A percentile compares a stretch with the other conserved stretches of the same genome.
phyloP scores from a whole-genome alignment of 2,113 vertebrate genomes.

The Brachyistius frenatus region DNA sequence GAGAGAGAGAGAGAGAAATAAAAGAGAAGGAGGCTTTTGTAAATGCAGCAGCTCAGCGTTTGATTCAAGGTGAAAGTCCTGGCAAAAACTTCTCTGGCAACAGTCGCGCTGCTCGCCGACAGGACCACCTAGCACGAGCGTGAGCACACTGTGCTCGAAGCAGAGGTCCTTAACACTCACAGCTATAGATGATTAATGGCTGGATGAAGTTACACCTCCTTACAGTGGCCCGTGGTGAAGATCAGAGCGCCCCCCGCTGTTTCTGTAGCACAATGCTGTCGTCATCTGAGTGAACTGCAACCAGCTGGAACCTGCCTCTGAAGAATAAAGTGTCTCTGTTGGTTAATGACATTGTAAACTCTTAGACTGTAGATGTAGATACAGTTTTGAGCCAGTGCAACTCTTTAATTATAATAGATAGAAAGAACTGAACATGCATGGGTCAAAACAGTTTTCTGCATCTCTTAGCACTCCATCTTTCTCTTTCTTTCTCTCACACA shows the following conservation, averaged over 20 bases:
- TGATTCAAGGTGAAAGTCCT: constrained; percentile 72
- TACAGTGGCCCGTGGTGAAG: constrained; percentile 37
- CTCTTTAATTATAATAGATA: neutral
- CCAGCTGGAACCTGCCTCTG: constrained; percentile 28
- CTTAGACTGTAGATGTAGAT: neutral
- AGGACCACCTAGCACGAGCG: constrained; percentile 78
- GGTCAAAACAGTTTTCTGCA: neutral
- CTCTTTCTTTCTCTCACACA: neutral
- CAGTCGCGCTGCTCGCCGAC: constrained; percentile 46
- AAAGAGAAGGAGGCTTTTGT: constrained; percentile 52
- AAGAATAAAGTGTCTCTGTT: constrained; percentile 10
- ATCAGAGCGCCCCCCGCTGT: constrained; percentile 66
- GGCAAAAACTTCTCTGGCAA: constrained; percentile 56
- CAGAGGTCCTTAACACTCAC: constrained; percentile 57
- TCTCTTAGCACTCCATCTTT: neutral
- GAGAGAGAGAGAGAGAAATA: constrained; percentile 18
- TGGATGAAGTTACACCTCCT: constrained; percentile 63
- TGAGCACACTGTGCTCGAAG: constrained; percentile 62
- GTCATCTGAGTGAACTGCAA: constrained; percentile 36
- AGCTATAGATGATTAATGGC: constrained; percentile 77
- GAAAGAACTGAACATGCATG: neutral
- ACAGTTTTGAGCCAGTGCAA: neutral
- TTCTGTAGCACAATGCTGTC: constrained; percentile 32
- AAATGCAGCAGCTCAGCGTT: constrained; percentile 45
- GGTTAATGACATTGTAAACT: constrained; percentile 33